Conservation (phyloP, 1,140 invertebrate species). For the Ganaspis sp. region DNA sequence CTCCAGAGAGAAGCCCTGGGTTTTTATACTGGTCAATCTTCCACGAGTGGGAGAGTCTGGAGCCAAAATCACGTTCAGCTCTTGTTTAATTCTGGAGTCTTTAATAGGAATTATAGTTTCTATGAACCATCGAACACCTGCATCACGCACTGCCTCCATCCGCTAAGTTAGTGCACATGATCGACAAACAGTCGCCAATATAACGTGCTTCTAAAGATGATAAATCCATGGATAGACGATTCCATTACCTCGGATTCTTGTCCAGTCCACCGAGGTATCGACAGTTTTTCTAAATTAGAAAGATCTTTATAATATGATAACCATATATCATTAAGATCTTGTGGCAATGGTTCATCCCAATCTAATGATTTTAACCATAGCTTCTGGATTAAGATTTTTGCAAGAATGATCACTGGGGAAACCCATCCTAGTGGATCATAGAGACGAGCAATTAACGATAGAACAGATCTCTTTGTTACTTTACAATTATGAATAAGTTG, state of each 20-base stretch:
- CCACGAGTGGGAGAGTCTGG: too few relatives aligned
- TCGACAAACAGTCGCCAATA: too few relatives aligned
- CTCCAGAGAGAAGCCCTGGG: too few relatives aligned
- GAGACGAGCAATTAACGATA: constrained; percentile 1
- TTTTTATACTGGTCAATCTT: too few relatives aligned
- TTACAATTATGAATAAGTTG: too few relatives aligned
- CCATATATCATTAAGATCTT: background rate
- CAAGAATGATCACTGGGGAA: background rate
- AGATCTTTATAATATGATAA: background rate
- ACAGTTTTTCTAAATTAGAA: background rate
- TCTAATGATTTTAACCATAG: background rate
- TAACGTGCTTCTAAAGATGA: too few relatives aligned
- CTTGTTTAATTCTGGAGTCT: too few relatives aligned
- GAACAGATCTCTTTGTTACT: background rate
- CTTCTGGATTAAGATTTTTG: constrained; percentile 7
- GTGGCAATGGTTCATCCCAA: background rate
- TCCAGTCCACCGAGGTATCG: background rate
- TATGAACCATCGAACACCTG: too few relatives aligned
- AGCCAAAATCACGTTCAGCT: too few relatives aligned
- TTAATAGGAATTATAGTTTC: too few relatives aligned
- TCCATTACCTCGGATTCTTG: background rate
- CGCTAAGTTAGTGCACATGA: too few relatives aligned
- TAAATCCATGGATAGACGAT: constrained; percentile 48
- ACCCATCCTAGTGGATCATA: background rate
- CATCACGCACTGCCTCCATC: too few relatives aligned